A percentile compares a stretch with the other conserved stretches of the same genome.
phyloP scores from a whole-genome alignment of 30 jellyfish, hydroid and myxozoan species.

The Catostylus mosaicus region DNA sequence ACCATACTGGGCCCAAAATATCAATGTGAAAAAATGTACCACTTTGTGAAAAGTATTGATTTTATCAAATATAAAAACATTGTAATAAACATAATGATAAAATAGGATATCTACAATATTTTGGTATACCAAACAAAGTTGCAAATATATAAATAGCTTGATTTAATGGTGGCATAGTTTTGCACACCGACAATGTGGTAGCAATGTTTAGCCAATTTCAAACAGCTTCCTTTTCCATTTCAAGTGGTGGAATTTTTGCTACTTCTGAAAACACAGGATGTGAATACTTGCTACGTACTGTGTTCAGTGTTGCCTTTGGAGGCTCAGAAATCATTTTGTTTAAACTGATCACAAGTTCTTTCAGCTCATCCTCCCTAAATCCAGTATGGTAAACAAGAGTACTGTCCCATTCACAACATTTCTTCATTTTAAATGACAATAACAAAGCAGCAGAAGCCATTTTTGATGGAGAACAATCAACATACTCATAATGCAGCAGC shows the following conservation, averaged over 20 bases:
- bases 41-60: no score
- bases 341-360: constrained; percentile 49
- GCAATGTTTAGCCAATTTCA: neutral
- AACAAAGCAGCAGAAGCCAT: constrained; percentile 89
- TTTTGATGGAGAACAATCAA: constrained; percentile 73
- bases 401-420: constrained; percentile 77
- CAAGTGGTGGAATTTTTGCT: constrained; percentile 80
- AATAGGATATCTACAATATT: neutral
- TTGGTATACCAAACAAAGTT: neutral
- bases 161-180: neutral
- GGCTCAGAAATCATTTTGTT: constrained; percentile 71
- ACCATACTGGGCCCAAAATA: no score
- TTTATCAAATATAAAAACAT: neutral
- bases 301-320: constrained; percentile 67
- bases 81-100: neutral
- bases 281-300: constrained; percentile 79
- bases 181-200: neutral
- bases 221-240: neutral
- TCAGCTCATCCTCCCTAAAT: constrained; percentile 71
- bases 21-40: no score
- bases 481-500: constrained; percentile 78
- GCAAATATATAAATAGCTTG: constrained; percentile 4
- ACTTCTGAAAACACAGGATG: constrained; percentile 95
- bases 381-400: constrained; percentile 89
- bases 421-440: constrained; percentile 85